Percentiles rank a stretch among this genome's conserved stretches.
Conservation (phyloP, 2,888 invertebrate species). For the Hyposoter didymator region DNA sequence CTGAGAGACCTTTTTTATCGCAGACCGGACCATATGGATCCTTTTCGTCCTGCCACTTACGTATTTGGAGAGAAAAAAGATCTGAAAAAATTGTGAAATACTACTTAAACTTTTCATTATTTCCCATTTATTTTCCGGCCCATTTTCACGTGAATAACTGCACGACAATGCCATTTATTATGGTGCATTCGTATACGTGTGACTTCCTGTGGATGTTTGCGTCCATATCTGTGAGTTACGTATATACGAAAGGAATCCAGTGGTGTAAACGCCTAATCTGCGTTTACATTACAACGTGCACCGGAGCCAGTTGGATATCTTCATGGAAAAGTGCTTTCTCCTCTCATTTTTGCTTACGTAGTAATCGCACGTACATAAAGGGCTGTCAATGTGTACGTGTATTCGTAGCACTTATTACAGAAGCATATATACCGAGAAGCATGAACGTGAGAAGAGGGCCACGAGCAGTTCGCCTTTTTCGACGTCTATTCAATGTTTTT, state of each 20-base stretch:
- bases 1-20: too few relatives aligned
- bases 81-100: too few relatives aligned
- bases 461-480: background rate
- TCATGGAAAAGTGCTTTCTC: slow-evolving; percentile 7
- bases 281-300: background rate
- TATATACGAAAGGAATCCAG: slow-evolving; percentile 31
- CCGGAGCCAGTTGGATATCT: slow-evolving; percentile 13
- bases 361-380: background rate
- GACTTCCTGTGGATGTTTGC: background rate
- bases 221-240: background rate
- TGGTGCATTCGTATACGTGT: background rate
- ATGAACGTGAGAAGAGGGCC: background rate
- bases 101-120: too few relatives aligned
- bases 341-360: slow-evolving; percentile 33
- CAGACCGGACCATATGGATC: too few relatives aligned
- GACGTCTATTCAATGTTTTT: background rate
- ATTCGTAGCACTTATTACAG: slow-evolving; percentile 9
- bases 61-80: too few relatives aligned
- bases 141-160: slow-evolving; percentile 6
- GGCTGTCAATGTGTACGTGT: background rate
- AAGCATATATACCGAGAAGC: background rate
- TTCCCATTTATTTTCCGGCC: too few relatives aligned
- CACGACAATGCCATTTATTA: slow-evolving; percentile 16
- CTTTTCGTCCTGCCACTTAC: too few relatives aligned
- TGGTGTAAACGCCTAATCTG: slow-evolving; percentile 43